Evolutionary conservation across 2,797 vertebrate species (phyloP).

Genomic region (Lepus oiostolus): DNA sequence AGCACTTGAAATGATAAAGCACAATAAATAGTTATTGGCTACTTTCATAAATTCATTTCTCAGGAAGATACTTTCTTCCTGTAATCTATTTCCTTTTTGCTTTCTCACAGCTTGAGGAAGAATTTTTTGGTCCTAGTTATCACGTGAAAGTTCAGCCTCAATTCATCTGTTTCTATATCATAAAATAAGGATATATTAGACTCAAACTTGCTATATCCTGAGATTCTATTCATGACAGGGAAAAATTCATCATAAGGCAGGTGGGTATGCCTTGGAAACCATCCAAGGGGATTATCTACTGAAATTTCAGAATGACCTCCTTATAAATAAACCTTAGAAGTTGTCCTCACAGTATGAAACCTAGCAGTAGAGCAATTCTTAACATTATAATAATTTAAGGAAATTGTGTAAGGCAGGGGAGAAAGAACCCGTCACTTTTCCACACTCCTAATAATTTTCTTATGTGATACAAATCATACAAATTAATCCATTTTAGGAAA

Average conservation of each 20-base stretch:
- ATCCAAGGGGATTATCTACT: constrained; percentile 60
- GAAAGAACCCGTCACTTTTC: constrained; percentile 5
- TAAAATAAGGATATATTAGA: constrained; percentile 53
- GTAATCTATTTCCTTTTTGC: constrained; percentile 2
- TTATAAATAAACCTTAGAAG: constrained; percentile 43
- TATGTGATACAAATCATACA: background rate
- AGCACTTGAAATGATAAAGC: background rate
- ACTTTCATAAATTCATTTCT: constrained; percentile 9
- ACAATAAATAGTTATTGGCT: background rate
- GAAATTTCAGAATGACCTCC: constrained; percentile 68
- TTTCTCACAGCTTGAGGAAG: background rate
- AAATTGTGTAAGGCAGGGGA: background rate
- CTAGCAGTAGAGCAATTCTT: background rate
- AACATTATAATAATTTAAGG: background rate
- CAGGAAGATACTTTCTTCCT: constrained; percentile 30
- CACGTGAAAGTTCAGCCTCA: constrained; percentile 67
- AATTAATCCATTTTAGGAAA: constrained; percentile 58
- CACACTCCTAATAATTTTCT: background rate
- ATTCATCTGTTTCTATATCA: constrained; percentile 56
- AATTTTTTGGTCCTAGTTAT: constrained; percentile 41
- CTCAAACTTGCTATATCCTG: constrained; percentile 36
- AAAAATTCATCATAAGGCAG: constrained; percentile 73
- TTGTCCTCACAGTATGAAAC: constrained; percentile 22
- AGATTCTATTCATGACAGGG: constrained; percentile 69
- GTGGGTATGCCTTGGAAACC: constrained; percentile 59